phyloP scores from a whole-genome alignment of 1,140 invertebrate species.

The Trigoniulus corallinus region DNA sequence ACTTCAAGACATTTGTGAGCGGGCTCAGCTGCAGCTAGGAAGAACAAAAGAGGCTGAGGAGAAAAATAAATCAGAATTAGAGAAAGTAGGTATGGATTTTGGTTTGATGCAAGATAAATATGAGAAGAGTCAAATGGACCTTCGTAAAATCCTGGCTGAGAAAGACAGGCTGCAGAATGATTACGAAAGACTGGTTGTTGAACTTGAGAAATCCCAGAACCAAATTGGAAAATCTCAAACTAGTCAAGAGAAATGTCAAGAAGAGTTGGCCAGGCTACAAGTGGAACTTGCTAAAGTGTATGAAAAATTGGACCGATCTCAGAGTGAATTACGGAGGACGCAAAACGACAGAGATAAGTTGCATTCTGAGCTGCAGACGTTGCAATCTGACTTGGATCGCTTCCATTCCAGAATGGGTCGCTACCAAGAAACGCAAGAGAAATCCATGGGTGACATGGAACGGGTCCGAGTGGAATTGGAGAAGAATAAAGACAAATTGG shows the following conservation, averaged over 20 bases:
- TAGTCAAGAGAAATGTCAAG: conserved; percentile 69
- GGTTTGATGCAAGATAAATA: conserved; percentile 76
- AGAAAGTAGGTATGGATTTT: conserved; percentile 53
- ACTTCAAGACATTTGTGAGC: conserved; percentile 70
- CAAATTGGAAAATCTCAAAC: conserved; percentile 65
- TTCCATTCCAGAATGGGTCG: conserved; percentile 56
- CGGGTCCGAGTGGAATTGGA: conserved; percentile 63
- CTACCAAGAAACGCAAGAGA: conserved; percentile 54
- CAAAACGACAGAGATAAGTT: conserved; percentile 54
- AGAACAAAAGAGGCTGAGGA: conserved; percentile 78
- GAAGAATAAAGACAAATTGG: conserved; percentile 58
- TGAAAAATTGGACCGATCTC: conserved; percentile 70
- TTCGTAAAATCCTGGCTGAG: conserved; percentile 60
- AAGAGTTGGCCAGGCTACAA: conserved; percentile 66
- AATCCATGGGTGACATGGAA: conserved; percentile 59
- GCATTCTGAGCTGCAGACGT: conserved; percentile 43
- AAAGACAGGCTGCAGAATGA: conserved; percentile 70
- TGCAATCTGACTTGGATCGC: conserved; percentile 50
- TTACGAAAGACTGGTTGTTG: conserved; percentile 64
- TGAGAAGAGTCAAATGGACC: conserved; percentile 70
- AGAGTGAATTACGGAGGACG: conserved; percentile 59
- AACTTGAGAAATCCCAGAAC: conserved; percentile 61
- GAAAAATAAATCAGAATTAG: conserved; percentile 73
- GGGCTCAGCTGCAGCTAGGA: conserved; percentile 59
- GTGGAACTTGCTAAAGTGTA: conserved; percentile 78